Conservation (phyloP, 2,888 invertebrate genomes). For the Polydesmus complanatus region DNA sequence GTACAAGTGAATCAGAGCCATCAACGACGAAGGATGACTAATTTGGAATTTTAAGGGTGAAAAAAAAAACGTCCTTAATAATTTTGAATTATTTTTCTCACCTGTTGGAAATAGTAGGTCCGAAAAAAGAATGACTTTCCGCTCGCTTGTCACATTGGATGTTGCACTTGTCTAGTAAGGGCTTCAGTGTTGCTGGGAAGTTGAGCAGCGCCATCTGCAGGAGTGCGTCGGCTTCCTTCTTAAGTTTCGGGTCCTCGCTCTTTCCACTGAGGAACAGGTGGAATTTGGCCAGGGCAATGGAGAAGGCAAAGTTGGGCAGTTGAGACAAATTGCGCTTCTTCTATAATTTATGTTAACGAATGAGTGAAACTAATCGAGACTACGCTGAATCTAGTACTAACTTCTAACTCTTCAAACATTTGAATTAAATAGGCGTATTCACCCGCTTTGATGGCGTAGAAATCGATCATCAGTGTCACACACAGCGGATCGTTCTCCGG, state of each 20-base stretch:
- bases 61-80: too few relatives aligned
- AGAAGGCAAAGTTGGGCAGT: conserved; percentile 76
- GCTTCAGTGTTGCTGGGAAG: conserved; percentile 62
- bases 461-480: conserved; percentile 62
- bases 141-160: conserved; percentile 54
- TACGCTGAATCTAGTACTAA: conserved; percentile 35
- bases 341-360: too few relatives aligned
- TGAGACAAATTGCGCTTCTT: conserved; percentile 52
- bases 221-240: conserved; percentile 39
- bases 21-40: conserved; percentile 46
- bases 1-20: conserved; percentile 56
- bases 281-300: conserved; percentile 58
- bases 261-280: conserved; percentile 30
- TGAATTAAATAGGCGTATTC: conserved; percentile 56
- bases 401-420: conserved; percentile 38
- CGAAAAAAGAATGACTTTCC: conserved; percentile 40
- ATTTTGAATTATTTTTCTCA: too few relatives aligned
- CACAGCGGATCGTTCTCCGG: conserved; percentile 62
- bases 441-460: conserved; percentile 57
- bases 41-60: not conserved
- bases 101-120: conserved; percentile 27
- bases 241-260: conserved; percentile 16
- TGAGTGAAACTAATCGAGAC: conserved; percentile 11
- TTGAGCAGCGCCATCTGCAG: conserved; percentile 63
- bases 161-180: conserved; percentile 59